These are phyloP conservation scores for Phymastichus coffea DNA, from an alignment of 1,140 invertebrate genomes.

Conservation along the genomic window DNA sequence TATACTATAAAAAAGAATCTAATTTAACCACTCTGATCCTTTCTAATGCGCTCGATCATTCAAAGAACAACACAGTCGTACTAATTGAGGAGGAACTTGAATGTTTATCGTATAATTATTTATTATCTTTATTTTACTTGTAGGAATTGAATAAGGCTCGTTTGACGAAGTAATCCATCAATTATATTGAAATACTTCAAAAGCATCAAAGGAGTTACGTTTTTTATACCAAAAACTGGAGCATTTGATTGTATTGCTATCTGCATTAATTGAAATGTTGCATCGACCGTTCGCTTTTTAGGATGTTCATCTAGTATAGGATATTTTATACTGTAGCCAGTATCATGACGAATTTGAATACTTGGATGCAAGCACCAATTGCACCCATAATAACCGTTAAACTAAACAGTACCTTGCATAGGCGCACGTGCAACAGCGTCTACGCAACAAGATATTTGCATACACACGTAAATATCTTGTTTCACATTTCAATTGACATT, in stretches of 20 bases:
- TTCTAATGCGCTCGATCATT: constrained; percentile 17
- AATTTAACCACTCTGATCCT: constrained; percentile 26
- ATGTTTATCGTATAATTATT: not conserved
- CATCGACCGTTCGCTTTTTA: not conserved
- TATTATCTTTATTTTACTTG: not conserved
- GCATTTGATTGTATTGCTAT: not conserved
- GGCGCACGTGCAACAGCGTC: not conserved
- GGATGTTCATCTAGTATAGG: not conserved
- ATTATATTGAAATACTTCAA: constrained; percentile 2
- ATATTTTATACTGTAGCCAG: not conserved
- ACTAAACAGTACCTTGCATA: not conserved
- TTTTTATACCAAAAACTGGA: not conserved
- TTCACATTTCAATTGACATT: not conserved
- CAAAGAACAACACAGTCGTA: constrained; percentile 10
- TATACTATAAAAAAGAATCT: constrained; percentile 22
- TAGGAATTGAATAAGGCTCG: not conserved
- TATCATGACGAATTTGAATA: not conserved
- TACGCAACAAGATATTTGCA: too few relatives aligned
- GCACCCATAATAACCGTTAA: constrained; percentile 1
- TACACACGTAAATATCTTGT: not conserved
- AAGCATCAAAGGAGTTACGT: not conserved
- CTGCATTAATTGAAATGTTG: not conserved
- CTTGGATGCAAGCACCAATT: constrained; percentile 1
- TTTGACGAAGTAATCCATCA: constrained; percentile 8
- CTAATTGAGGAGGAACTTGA: constrained; percentile 23